Conservation (phyloP, 1,140 invertebrate species). For the Diabrotica undecimpunctata region DNA sequence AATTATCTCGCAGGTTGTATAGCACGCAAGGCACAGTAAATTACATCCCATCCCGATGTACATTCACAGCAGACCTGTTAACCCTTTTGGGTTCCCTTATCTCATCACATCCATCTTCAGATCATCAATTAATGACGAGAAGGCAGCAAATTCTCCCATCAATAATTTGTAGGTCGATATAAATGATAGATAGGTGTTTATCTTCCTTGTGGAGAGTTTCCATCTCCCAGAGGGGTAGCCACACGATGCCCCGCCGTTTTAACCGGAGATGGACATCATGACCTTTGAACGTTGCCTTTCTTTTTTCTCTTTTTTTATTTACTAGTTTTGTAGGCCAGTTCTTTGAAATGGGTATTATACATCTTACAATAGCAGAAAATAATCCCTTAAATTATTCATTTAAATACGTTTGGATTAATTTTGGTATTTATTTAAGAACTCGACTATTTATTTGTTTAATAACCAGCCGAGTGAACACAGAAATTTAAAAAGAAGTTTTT, state of each 20-base stretch:
- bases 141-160: background rate
- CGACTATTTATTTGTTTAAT: too few species aligned
- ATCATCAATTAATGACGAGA: background rate
- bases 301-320: background rate
- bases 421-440: too few species aligned
- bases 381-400: too few species aligned
- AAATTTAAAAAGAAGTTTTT: too few species aligned
- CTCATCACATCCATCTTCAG: conserved; percentile 1
- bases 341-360: too few species aligned
- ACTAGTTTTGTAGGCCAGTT: background rate
- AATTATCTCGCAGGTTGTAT: too few species aligned
- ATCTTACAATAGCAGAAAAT: too few species aligned
- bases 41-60: too few species aligned
- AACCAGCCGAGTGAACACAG: too few species aligned
- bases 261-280: background rate
- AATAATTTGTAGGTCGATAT: conserved; percentile 2
- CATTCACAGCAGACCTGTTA: background rate
- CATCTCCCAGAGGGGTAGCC: background rate
- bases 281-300: background rate
- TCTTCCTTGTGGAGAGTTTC: background rate
- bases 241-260: background rate
- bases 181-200: conserved; percentile 2
- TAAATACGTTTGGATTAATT: too few species aligned
- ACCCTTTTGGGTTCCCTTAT: background rate
- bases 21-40: too few species aligned